Percentiles rank a stretch among this genome's conserved stretches.
Conservation (phyloP, 1,140 invertebrate genomes). For the Lycorma delicatula region DNA sequence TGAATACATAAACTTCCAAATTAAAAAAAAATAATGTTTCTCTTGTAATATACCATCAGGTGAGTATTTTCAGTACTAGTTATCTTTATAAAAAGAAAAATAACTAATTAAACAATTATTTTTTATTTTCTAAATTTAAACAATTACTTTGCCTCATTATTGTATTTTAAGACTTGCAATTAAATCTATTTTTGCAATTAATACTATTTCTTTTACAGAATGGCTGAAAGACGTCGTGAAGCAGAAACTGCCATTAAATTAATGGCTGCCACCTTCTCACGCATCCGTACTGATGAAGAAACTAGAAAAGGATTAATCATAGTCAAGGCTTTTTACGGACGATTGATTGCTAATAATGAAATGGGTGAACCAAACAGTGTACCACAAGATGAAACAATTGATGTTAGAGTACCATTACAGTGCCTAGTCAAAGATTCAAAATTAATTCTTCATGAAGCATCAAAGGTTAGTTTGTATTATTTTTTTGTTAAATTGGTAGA, state of each 20-base stretch:
- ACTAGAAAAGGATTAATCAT: constrained; percentile 76
- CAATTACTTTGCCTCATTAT: too few species aligned
- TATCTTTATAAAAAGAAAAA: too few species aligned
- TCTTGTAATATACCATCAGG: too few species aligned
- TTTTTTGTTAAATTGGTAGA: not conserved
- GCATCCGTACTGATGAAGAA: constrained; percentile 68
- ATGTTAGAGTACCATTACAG: constrained; percentile 89
- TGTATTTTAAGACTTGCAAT: too few species aligned
- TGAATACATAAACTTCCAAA: too few species aligned
- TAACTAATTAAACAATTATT: too few species aligned
- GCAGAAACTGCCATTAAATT: constrained; percentile 76
- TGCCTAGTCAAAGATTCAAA: constrained; percentile 87
- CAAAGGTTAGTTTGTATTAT: constrained; percentile 57
- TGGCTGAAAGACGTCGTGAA: constrained; percentile 70
- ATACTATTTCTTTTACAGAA: constrained; percentile 43
- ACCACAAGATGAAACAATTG: constrained; percentile 58
- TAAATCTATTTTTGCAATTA: too few species aligned
- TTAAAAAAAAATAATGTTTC: too few species aligned
- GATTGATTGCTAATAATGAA: constrained; percentile 34
- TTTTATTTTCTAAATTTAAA: too few species aligned
- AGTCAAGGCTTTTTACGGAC: constrained; percentile 73
- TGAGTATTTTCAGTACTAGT: too few species aligned
- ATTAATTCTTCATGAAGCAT: constrained; percentile 71
- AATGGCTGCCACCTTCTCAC: constrained; percentile 74
- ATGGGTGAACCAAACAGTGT: not conserved